Conservation (phyloP, 2,888 invertebrate genomes). For the Noctua pronuba region DNA sequence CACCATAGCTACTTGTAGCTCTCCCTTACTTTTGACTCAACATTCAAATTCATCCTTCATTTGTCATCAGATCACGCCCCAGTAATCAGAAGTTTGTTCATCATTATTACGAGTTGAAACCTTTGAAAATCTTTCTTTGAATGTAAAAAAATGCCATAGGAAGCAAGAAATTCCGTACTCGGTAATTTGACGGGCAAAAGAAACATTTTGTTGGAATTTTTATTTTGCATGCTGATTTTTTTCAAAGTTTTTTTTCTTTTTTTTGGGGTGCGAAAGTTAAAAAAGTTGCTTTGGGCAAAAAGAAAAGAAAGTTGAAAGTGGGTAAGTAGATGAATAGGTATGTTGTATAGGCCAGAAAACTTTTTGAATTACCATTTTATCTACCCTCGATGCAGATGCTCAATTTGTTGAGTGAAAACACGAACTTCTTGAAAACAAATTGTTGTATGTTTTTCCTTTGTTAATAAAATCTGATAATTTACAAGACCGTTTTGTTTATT, state of each 20-base stretch:
- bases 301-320: too few relatives aligned
- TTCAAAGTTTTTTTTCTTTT: background rate
- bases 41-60: constrained; percentile 23
- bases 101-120: constrained; percentile 19
- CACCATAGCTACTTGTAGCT: background rate
- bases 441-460: background rate
- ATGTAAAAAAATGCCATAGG: constrained; percentile 15
- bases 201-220: constrained; percentile 29
- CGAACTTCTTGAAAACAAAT: background rate
- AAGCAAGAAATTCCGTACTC: constrained; percentile 16
- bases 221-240: constrained; percentile 23
- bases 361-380: background rate
- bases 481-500: background rate
- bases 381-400: background rate
- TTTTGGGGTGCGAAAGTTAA: background rate
- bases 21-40: background rate
- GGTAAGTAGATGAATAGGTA: background rate
- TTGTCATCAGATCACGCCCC: constrained; percentile 29
- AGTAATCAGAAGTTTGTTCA: constrained; percentile 25
- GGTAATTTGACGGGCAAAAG: constrained; percentile 20
- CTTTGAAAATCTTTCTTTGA: constrained; percentile 24
- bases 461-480: background rate
- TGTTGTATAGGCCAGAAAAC: background rate
- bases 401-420: background rate
- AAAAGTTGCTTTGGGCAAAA: background rate